Percentiles rank a stretch among this genome's conserved stretches.
Conservation (phyloP, 2,797 vertebrate species). For the Notoglanidium macrostoma region DNA sequence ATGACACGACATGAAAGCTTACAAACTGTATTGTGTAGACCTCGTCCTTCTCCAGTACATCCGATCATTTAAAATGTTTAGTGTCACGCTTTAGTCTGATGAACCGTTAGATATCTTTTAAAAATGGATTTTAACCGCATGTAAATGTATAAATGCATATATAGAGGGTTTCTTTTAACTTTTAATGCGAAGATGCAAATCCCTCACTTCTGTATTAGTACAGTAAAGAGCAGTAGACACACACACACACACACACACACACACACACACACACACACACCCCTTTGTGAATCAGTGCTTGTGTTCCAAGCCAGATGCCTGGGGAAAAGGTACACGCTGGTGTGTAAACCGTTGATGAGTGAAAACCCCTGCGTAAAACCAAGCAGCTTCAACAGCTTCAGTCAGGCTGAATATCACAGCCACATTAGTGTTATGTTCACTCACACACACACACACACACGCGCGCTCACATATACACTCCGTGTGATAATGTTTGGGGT, state of each 20-base stretch:
- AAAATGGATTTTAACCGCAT: neutral
- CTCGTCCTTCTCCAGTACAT: neutral
- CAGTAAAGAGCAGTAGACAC: slow-evolving; percentile 54
- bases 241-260: neutral
- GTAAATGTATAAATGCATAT: neutral
- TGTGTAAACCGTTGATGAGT: slow-evolving; percentile 48
- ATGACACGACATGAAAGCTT: neutral
- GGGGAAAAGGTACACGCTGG: neutral
- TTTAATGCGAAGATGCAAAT: neutral
- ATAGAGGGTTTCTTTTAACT: neutral
- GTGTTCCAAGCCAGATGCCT: neutral
- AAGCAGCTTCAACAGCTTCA: slow-evolving; percentile 2
- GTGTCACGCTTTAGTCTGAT: neutral
- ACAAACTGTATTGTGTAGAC: neutral
- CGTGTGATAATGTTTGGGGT: neutral
- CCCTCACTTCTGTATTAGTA: neutral
- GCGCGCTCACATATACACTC: neutral
- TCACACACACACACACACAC: neutral
- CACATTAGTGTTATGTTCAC: slow-evolving; percentile 44
- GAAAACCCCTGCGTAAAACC: slow-evolving; percentile 42
- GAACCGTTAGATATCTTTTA: neutral
- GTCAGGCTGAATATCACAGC: slow-evolving; percentile 35
- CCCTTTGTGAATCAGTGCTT: neutral
- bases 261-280: neutral
- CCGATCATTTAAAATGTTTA: too few species aligned